Percentiles rank a stretch among this genome's conserved stretches.
Conservation (phyloP, 1,140 invertebrate genomes). For the Lepidurus packardi region DNA sequence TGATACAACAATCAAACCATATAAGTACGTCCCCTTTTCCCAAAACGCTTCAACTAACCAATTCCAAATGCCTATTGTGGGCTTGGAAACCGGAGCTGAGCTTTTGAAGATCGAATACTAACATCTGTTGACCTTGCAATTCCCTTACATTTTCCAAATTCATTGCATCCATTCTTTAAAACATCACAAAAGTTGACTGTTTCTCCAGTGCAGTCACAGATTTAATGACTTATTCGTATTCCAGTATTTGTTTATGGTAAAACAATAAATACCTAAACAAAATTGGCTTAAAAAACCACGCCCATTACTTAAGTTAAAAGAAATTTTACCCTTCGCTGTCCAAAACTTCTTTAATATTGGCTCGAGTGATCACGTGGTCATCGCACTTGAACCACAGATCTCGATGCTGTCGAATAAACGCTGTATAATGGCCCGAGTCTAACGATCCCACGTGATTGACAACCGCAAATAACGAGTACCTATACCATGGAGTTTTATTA, state of each 20-base stretch:
- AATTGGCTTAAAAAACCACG: constrained; percentile 34
- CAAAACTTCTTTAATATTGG: constrained; percentile 79
- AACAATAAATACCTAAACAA: constrained; percentile 77
- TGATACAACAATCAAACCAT: neutral
- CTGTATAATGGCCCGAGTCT: constrained; percentile 91
- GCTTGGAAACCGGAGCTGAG: neutral
- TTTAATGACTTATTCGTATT: constrained; percentile 56
- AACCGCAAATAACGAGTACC: constrained; percentile 92
- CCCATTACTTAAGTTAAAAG: constrained; percentile 29
- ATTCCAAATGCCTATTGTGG: neutral
- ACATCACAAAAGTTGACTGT: constrained; percentile 11
- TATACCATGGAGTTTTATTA: constrained; percentile 37
- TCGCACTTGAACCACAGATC: constrained; percentile 96
- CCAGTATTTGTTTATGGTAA: constrained; percentile 86
- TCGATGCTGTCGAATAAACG: constrained; percentile 83
- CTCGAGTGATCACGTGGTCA: constrained; percentile 86
- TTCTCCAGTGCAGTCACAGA: neutral
- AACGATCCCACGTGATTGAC: constrained; percentile 91
- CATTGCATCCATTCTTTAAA: neutral
- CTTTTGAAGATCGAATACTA: neutral
- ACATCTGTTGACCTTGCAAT: neutral
- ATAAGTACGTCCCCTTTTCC: neutral
- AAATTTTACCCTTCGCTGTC: constrained; percentile 82
- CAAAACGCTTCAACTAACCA: neutral
- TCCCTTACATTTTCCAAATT: neutral